phyloP scores from a whole-genome alignment of 2,888 invertebrate species.

The Sminthurinus aureus region DNA sequence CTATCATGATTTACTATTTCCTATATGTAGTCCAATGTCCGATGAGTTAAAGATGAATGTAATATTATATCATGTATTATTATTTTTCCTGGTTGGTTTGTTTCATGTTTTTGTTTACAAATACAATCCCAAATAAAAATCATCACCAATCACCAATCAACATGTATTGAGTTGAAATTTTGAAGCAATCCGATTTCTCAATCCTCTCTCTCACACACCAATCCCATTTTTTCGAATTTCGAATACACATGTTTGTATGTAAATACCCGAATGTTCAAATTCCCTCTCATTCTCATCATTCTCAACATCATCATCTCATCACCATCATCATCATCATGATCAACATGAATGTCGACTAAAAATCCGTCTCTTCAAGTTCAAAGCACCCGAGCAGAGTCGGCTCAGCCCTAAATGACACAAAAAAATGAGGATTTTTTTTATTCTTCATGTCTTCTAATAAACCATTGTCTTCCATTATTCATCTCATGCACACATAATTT shows the following conservation, averaged over 20 bases:
- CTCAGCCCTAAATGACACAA: constrained; percentile 57
- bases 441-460: too few relatives aligned
- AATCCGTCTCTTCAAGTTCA: constrained; percentile 61
- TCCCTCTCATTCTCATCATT: constrained; percentile 32
- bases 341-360: constrained; percentile 56
- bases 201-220: neutral
- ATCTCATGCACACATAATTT: neutral
- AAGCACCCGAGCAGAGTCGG: constrained; percentile 61
- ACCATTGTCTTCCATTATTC: neutral
- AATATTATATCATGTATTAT: too few relatives aligned
- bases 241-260: neutral
- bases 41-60: too few relatives aligned
- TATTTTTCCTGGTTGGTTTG: too few relatives aligned
- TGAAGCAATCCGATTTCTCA: neutral
- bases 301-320: constrained; percentile 2
- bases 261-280: constrained; percentile 20
- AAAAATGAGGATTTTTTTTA: constrained; percentile 6
- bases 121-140: too few relatives aligned
- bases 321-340: constrained; percentile 32
- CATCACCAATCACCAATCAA: too few relatives aligned
- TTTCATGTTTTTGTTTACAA: too few relatives aligned
- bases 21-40: too few relatives aligned
- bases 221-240: neutral
- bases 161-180: too few relatives aligned
- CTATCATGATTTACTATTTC: too few relatives aligned